Evolutionary conservation across 2,113 vertebrate species (phyloP), one percentile per base, ranked within the genome.

Genomic region (Pelvicachromis taeniatus): DNA sequence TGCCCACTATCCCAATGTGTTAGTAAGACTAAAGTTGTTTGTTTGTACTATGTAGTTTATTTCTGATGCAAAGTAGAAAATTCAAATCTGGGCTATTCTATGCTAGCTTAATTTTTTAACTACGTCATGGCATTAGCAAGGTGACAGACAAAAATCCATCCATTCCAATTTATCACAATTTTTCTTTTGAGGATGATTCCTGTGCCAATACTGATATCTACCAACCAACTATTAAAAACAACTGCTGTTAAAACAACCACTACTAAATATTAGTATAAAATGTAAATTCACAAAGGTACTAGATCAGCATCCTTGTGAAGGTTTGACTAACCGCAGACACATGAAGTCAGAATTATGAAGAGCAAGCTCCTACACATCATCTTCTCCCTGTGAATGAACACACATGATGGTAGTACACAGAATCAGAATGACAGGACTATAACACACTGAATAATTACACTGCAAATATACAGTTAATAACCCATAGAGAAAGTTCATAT

Each of bases 21-120:
- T 63, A 63, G 17, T 4, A 35, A 38, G 31, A n/a, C 9, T n/a
- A 63, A 12, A 19, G n/a, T n/a, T n/a, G 33, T 2, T 63, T 4
- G n/a, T 63, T 2, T 63, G 17, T 61, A 61, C 58, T 35, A 35
- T 35, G 59, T n/a, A 12, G 9, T 5, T 61, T 61, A n/a, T 35
- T 63, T 63, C 35, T 38, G 59, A 61, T 5, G 1, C 17, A 59
- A 59, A 35, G 59, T 21, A 13, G 33, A 33, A n/a, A 38, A 38
- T 65, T 65, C 19, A 21, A 63, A 65, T 38, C 33, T 38, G 33
- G 19, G 58, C 29, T 59, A 59, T 33, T 59, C 58, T 59, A 1
- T 59, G 9, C 16, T 59, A 4, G 5, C 16, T 2, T 1, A 33
- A 11, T 33, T 33, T 35, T 61, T 8, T 63, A 38, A 0, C 0